Percentiles rank a stretch among this genome's conserved stretches.
Evolutionary conservation across 2,113 vertebrate species (phyloP).

Genomic region (Gymnarchus niloticus): DNA sequence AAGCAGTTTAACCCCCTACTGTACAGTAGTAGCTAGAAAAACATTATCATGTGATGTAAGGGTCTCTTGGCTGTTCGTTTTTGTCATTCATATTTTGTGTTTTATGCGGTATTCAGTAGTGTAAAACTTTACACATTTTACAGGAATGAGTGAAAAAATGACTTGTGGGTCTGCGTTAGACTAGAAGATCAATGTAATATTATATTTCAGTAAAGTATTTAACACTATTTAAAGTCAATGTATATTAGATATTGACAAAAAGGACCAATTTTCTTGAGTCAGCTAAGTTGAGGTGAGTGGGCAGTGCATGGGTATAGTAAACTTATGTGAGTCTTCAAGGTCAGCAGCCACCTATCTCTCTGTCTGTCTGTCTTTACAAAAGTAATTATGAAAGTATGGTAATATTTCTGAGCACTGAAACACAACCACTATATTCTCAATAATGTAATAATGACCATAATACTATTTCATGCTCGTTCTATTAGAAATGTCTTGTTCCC

Average conservation of each 20-base stretch:
- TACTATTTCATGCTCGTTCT: not conserved
- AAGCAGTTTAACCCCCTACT: not conserved
- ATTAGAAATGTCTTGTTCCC: not conserved
- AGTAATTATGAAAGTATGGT: not conserved
- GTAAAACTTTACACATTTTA: not conserved
- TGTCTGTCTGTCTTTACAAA: not conserved
- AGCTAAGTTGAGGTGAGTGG: not conserved
- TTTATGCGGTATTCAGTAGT: not conserved
- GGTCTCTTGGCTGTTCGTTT: not conserved
- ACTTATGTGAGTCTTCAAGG: not conserved
- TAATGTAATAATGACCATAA: not conserved
- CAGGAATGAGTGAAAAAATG: not conserved
- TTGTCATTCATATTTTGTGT: too few species aligned
- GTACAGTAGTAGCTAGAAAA: slow-evolving; percentile 1
- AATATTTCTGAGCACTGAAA: not conserved
- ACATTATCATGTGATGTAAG: not conserved
- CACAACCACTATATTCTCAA: not conserved
- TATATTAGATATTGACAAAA: not conserved
- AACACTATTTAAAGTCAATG: not conserved
- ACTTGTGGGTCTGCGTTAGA: not conserved
- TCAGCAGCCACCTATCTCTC: not conserved
- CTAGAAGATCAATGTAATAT: not conserved
- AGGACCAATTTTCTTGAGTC: not conserved
- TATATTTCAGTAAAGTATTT: not conserved
- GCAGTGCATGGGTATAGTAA: not conserved